phyloP scores from a whole-genome alignment of 2,797 vertebrate genomes.

The Crenuchus spilurus region DNA sequence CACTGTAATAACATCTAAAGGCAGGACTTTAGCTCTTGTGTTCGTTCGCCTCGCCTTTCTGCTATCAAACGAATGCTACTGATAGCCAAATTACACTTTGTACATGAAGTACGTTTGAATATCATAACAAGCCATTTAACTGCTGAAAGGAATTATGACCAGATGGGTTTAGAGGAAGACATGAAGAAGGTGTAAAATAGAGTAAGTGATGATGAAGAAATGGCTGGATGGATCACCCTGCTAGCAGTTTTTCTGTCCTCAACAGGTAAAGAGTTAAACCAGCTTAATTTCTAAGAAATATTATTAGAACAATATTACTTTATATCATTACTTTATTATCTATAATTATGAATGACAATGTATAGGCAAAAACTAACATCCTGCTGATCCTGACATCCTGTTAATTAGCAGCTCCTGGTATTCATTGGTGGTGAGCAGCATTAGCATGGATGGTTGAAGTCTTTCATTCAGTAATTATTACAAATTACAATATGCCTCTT shows the following conservation, averaged over 20 bases:
- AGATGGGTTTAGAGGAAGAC: not conserved
- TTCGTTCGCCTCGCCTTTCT: not conserved
- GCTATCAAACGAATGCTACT: not conserved
- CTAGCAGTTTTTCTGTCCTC: not conserved
- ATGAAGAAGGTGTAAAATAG: not conserved
- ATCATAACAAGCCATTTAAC: not conserved
- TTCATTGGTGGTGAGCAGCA: too few relatives aligned
- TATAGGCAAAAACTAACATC: too few relatives aligned
- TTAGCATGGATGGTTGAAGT: too few relatives aligned
- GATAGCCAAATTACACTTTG: conserved; percentile 15
- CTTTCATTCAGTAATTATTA: too few relatives aligned
- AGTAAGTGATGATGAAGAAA: not conserved
- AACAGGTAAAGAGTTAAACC: not conserved
- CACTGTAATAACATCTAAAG: too few relatives aligned
- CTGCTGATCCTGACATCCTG: too few relatives aligned
- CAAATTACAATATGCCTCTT: too few relatives aligned
- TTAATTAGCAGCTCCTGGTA: too few relatives aligned
- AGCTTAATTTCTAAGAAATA: not conserved
- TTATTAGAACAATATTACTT: not conserved
- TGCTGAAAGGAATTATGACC: not conserved
- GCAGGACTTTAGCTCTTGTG: not conserved
- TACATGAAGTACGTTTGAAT: not conserved
- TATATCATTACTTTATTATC: not conserved
- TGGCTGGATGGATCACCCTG: not conserved
- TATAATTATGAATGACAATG: not conserved